Base-by-base conservation (phyloP, 2,113 vertebrate species). In the Dermatemys mawii region DNA sequence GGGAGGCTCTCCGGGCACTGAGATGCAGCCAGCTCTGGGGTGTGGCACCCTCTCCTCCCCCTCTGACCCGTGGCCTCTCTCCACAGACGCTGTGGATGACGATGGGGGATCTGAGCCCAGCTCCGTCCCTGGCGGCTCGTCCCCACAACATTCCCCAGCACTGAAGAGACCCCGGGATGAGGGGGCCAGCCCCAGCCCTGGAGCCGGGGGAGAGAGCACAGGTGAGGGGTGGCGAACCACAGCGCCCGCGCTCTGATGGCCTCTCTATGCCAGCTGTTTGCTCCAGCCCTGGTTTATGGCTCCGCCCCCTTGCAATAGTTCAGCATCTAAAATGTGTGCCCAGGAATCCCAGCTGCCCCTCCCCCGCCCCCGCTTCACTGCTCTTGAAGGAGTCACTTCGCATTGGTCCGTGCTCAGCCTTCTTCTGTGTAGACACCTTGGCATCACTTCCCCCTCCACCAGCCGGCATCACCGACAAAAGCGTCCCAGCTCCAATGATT, bases 121-220 rank as follows among this genome's bases (percentile, higher is more conserved):
- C 48, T 29, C 27, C 11, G 6, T 11, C 24, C 41, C 11, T 13
- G 11, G 8, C 41, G 32, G 17, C 35, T 50, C 29, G 6, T 46
- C 26, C 3, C 12, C 54, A 32, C 9, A 90, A 48, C 84, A 75
- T 8, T 19, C 79, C 51, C 75, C 81, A 51, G 75, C 92, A 29
- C 38, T 63, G 26, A 97, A 97, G 87, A 98, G 92, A 86, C 49
- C 44, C 29, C 84, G 44, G 10, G 29, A 41, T 16, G 3, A 32
- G 44, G 8, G 3, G 11, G 8, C 8, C 55, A 35, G 6, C 55
- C 26, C 78, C 49, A 67, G 70, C 49, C 86, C 63, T 48, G 38
- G 17, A 27, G 55, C 87, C 60, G 51, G 32, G 76, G 44, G 75
- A 63, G 89, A 90, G 35, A 16, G 24, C 38, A 46, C 11, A 44